Percentiles rank a stretch among this genome's conserved stretches.
Conservation (phyloP, 2,888 invertebrate genomes). For the Drosophila mimetica region DNA sequence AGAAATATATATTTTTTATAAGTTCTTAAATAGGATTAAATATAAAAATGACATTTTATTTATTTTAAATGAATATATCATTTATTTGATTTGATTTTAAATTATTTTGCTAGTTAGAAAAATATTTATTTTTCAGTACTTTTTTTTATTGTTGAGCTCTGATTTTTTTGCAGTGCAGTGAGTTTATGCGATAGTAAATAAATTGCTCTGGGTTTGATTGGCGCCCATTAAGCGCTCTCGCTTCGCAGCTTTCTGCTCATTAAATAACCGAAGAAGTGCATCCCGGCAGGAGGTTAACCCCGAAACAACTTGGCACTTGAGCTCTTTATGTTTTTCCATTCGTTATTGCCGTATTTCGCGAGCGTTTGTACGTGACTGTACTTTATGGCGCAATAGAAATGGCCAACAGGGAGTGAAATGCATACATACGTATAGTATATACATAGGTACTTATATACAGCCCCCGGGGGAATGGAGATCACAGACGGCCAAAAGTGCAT, state of each 20-base stretch:
- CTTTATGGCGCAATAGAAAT: constrained; percentile 48
- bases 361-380: constrained; percentile 65
- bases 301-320: constrained; percentile 25
- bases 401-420: constrained; percentile 3
- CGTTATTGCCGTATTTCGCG: constrained; percentile 51
- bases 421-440: constrained; percentile 2
- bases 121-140: neutral
- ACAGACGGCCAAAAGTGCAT: constrained; percentile 1
- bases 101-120: too few species aligned
- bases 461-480: constrained; percentile 5
- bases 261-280: constrained; percentile 28
- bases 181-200: constrained; percentile 12
- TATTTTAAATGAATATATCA: too few species aligned
- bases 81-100: too few species aligned
- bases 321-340: constrained; percentile 46
- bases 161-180: neutral
- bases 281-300: constrained; percentile 19
- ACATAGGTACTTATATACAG: constrained; percentile 1
- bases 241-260: constrained; percentile 9
- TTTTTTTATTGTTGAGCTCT: neutral
- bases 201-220: constrained; percentile 24
- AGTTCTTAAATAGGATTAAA: too few species aligned
- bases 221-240: constrained; percentile 22
- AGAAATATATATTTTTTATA: neutral
- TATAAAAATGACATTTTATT: too few species aligned